These are phyloP conservation scores for Xiphophorus couchianus DNA, from an alignment of 2,113 vertebrate species.

Conservation along the genomic window DNA sequence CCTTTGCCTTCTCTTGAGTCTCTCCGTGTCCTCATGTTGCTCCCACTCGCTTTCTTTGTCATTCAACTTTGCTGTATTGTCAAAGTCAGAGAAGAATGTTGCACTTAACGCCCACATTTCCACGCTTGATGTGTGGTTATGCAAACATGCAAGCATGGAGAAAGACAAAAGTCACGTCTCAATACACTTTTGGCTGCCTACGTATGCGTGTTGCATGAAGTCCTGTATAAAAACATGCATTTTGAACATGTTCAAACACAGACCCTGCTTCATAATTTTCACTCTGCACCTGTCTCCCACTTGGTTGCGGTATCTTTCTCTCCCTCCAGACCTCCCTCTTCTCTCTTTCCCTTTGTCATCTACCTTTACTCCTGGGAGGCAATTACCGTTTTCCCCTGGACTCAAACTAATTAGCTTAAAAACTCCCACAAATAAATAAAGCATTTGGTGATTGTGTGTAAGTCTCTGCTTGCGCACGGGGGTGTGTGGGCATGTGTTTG, in stretches of 20 bases:
- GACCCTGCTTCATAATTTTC: conserved; percentile 37
- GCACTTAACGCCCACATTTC: conserved; percentile 24
- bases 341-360: conserved; percentile 66
- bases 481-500: conserved; percentile 1
- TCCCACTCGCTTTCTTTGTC: conserved; percentile 21
- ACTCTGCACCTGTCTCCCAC: conserved; percentile 27
- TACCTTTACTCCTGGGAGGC: conserved; percentile 76
- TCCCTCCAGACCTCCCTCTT: conserved; percentile 38
- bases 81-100: conserved; percentile 39
- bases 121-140: conserved; percentile 12
- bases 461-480: conserved; percentile 1
- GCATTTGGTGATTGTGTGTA: conserved; percentile 44
- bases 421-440: conserved; percentile 82
- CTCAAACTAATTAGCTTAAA: conserved; percentile 81
- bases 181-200: conserved; percentile 16
- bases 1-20: neutral
- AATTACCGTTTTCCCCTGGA: conserved; percentile 82
- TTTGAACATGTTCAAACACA: conserved; percentile 18
- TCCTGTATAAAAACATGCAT: conserved; percentile 20
- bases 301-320: conserved; percentile 19
- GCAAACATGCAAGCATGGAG: neutral
- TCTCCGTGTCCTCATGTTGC: conserved; percentile 20
- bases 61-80: conserved; percentile 49
- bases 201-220: conserved; percentile 2
- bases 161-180: conserved; percentile 14